Evolutionary conservation across 2,888 invertebrate genomes (phyloP).

Genomic region (Orgyia antiqua): DNA sequence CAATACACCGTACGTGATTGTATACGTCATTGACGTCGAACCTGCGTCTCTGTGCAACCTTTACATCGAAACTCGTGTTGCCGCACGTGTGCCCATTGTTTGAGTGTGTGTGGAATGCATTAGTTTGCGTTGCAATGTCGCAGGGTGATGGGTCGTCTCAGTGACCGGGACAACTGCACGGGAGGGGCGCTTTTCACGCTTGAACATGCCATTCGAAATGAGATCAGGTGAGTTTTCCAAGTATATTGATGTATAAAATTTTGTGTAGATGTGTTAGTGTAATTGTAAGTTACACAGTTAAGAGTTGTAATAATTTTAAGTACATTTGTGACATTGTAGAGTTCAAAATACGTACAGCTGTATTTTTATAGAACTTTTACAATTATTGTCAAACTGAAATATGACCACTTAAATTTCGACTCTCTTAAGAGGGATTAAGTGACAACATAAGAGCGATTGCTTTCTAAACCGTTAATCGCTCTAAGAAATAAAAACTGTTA

Average conservation of each 20-base stretch:
- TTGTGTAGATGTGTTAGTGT: no score
- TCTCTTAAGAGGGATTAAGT: no score
- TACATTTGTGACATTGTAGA: no score
- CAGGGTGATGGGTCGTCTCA: conserved; percentile 47
- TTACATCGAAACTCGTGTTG: conserved; percentile 38
- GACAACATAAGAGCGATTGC: no score
- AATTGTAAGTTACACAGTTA: no score
- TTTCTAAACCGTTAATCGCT: no score
- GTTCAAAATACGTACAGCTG: no score
- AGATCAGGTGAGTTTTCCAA: conserved; percentile 69
- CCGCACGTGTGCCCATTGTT: conserved; percentile 31
- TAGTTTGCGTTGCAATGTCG: conserved; percentile 53
- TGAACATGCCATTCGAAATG: conserved; percentile 71
- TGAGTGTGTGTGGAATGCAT: conserved; percentile 55
- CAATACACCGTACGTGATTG: conserved; percentile 47
- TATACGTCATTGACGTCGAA: conserved; percentile 34
- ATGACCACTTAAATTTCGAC: no score
- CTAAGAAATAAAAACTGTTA: no score
- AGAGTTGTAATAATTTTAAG: no score
- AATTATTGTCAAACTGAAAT: no score
- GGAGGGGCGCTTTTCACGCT: conserved; percentile 61
- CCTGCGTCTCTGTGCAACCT: conserved; percentile 30
- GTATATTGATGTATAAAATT: no score
- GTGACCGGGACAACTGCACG: conserved; percentile 52
- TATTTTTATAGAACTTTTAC: conserved; percentile 4